Base-by-base conservation (phyloP, 2,113 vertebrate genomes). In the Polyodon spathula region DNA sequence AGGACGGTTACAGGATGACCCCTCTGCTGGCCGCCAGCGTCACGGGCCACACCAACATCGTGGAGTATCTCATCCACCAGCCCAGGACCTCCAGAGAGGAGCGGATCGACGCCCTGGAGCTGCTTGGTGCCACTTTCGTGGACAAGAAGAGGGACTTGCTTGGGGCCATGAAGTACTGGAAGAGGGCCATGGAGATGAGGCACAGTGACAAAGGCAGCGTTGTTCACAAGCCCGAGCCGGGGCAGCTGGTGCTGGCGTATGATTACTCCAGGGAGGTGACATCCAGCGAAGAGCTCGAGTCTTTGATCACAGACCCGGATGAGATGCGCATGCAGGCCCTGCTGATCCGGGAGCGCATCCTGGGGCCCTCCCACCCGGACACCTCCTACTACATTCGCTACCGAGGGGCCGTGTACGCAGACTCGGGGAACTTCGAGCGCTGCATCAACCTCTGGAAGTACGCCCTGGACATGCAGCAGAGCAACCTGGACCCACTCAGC, bases 371-470 rank as follows among this genome's bases (percentile, higher is more conserved):
- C 0, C 94, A 97, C 68, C 94, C 94, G 0, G 94, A 97, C 81
- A 97, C 94, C 0, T 97, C 94, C 7, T 97, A 96, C 37, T 97
- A 97, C 71, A 97, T 97, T 78, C 92, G 94, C 0, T 97, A 97
- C 76, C 72, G 94, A 6, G 94, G 94, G 0, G 94, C 94, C 0
- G 94, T 97, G 7, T 97, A 97, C 0, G 94, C 94, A 0, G 94
- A 97, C 80, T 93, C 94, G 0, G 94, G 94, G 62, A 90, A 97
- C 66, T 97, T 97, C 0, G 90, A 93, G 63, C 91, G 94, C 71
- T 97, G 94, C 78, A 92, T 97, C 56, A 90, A 89, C 73, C 68
- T 97, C 44, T 97, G 94, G 94, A 96, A 94, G 51, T 97, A 97
- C 0, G 94, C 94, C 1, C 76, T 97, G 63, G 94, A 97, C 71